Percentiles rank a stretch among this genome's conserved stretches.
These are phyloP conservation scores for Zapornia atra DNA, from an alignment of 2,113 vertebrate species.

Conservation along the genomic window DNA sequence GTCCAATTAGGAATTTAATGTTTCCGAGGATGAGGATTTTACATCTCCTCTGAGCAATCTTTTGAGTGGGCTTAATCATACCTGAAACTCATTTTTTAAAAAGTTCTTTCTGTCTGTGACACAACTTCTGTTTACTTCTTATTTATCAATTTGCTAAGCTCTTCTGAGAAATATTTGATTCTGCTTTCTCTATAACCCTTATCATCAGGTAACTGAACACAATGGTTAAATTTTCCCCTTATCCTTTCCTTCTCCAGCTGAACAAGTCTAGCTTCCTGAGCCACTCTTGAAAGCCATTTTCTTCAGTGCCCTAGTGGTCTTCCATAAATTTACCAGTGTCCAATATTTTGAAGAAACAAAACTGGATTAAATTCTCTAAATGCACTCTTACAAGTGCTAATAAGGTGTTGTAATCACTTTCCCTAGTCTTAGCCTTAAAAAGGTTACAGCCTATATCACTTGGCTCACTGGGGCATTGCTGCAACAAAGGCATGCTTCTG, in stretches of 20 bases:
- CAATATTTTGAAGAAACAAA: background rate
- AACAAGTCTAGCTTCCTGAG: background rate
- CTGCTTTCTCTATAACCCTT: background rate
- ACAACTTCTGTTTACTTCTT: background rate
- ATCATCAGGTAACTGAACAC: background rate
- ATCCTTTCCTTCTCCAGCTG: background rate
- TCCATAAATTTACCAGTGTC: background rate
- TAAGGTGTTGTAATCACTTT: background rate
- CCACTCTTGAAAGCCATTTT: background rate
- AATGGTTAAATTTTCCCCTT: background rate
- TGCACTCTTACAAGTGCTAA: background rate
- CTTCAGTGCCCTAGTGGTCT: background rate
- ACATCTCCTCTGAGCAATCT: background rate
- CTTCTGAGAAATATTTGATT: background rate
- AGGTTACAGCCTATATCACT: background rate
- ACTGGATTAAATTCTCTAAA: background rate
- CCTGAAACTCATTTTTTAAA: background rate
- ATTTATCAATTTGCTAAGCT: background rate
- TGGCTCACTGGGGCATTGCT: background rate
- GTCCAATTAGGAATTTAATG: background rate
- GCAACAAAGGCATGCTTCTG: fast-evolving
- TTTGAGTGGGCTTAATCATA: background rate
- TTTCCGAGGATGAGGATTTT: background rate
- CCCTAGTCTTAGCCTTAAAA: background rate
- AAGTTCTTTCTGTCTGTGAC: background rate